Conservation (phyloP, 2,797 vertebrate species). For the Sebastes iracundus region DNA sequence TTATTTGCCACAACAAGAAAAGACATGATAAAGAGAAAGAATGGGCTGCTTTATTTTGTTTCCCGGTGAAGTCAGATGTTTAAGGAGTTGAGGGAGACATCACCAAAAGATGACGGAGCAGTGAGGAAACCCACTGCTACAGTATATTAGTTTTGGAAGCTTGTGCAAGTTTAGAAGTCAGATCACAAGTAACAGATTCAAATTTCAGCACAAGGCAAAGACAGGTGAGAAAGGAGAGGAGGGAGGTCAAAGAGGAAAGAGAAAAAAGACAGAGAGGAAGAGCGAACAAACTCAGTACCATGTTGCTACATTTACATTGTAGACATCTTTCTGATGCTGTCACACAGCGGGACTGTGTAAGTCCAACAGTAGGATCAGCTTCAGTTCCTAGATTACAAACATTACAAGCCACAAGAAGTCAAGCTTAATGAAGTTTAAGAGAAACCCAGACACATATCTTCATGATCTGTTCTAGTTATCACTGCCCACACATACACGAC, state of each 20-base stretch:
- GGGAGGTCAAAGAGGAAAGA: neutral
- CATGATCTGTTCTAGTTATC: constrained; percentile 26
- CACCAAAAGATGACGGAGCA: constrained; percentile 8
- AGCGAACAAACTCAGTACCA: neutral
- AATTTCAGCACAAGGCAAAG: constrained; percentile 10
- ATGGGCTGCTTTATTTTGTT: neutral
- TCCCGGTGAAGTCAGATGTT: neutral
- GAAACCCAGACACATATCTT: neutral
- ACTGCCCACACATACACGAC: neutral
- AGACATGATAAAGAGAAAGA: constrained; percentile 23
- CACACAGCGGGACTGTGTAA: neutral
- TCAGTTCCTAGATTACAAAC: neutral
- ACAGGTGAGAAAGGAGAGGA: neutral
- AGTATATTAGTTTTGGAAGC: neutral
- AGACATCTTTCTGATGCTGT: neutral
- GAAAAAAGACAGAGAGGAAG: neutral
- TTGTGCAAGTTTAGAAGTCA: neutral
- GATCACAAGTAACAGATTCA: constrained; percentile 33
- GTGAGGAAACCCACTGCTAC: neutral
- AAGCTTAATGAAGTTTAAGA: neutral
- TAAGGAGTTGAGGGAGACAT: neutral
- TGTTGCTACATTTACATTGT: constrained; percentile 4
- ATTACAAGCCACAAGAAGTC: neutral
- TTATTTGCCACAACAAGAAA: constrained; percentile 36
- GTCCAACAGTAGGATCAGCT: neutral